These are phyloP conservation scores for Nothoprocta pentlandii DNA, from an alignment of 2,113 vertebrate species.

Conservation along the genomic window DNA sequence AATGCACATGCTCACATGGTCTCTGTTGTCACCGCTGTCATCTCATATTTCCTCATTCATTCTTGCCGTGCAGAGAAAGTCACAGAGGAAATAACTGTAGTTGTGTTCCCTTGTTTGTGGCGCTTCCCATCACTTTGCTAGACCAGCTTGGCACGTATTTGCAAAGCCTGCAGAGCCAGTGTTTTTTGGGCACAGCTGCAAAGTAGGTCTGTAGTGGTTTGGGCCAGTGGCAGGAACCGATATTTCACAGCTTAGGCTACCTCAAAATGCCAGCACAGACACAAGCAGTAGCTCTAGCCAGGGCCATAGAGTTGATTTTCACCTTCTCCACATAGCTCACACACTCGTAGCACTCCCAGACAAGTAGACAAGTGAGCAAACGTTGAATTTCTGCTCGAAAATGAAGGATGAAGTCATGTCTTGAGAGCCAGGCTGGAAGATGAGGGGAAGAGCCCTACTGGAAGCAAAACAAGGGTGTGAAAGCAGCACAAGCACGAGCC, in stretches of 20 bases:
- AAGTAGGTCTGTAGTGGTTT: rapidly evolving
- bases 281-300: not conserved
- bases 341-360: not conserved
- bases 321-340: not conserved
- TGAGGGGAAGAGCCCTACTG: constrained; percentile 64
- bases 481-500: constrained; percentile 68
- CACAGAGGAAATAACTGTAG: not conserved
- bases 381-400: not conserved
- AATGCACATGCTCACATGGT: not conserved
- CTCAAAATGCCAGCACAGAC: not conserved
- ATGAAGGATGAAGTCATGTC: constrained; percentile 28
- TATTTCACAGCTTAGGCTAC: not conserved
- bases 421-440: constrained; percentile 49
- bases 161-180: not conserved
- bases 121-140: constrained; percentile 1
- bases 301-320: not conserved
- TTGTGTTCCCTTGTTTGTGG: not conserved
- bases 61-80: not conserved
- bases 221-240: not conserved
- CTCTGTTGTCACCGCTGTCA: not conserved
- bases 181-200: not conserved
- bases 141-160: not conserved
- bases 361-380: not conserved
- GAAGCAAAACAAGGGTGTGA: constrained; percentile 70
- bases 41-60: not conserved